Evolutionary conservation across 2,888 invertebrate species (phyloP).

Genomic region (Andrena trimmerana): DNA sequence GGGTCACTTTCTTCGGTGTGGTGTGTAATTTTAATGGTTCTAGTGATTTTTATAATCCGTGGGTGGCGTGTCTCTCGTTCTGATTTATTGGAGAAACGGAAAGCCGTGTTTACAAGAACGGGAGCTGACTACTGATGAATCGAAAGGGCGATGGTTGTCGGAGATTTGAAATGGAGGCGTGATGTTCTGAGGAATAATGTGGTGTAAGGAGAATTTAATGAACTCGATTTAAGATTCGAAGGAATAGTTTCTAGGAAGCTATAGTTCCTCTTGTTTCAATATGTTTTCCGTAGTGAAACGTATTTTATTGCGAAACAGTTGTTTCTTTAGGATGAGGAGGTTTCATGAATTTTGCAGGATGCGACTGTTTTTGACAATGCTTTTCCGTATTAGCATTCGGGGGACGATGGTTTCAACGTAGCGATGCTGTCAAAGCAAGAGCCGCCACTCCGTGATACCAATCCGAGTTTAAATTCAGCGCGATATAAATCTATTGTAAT

Average conservation of each 20-base stretch:
- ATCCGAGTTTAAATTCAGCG: slow-evolving; percentile 65
- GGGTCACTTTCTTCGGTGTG: no score
- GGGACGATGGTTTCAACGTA: slow-evolving; percentile 19
- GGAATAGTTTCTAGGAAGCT: no score
- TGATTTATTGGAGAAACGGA: neutral
- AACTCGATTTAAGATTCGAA: no score
- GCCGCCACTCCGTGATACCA: slow-evolving; percentile 35
- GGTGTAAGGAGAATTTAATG: neutral
- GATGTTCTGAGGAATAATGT: neutral
- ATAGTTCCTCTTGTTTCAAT: neutral
- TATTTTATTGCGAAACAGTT: neutral
- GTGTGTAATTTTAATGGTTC: no score
- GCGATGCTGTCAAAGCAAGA: slow-evolving; percentile 56
- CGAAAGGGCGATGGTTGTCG: neutral
- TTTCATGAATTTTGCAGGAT: neutral
- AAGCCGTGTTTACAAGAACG: neutral
- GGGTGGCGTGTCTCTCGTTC: neutral
- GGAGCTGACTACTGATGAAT: neutral
- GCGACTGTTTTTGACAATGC: neutral
- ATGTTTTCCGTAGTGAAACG: neutral
- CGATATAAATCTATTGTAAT: slow-evolving; percentile 80
- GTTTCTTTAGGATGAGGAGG: neutral
- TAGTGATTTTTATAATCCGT: no score
- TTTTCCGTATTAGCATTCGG: slow-evolving; percentile 26
- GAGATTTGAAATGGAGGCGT: neutral